Conservation (phyloP, 2,113 vertebrate species). For the Anthoscopus minutus region DNA sequence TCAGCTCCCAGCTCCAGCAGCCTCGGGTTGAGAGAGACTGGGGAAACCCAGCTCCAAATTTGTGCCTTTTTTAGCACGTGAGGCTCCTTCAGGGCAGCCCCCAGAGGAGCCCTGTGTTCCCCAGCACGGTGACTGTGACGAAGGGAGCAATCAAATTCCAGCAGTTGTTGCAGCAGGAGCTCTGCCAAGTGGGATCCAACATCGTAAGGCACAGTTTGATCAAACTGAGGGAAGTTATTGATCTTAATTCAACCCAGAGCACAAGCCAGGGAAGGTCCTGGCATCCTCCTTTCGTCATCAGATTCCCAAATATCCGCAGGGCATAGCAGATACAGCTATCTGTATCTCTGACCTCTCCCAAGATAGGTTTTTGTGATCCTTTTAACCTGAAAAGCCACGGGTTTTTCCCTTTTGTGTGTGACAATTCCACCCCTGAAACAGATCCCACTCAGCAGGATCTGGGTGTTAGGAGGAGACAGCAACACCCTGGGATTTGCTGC, state of each 20-base stretch:
- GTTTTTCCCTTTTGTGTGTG: background rate
- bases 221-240: background rate
- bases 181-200: background rate
- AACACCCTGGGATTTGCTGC: background rate
- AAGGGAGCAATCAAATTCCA: background rate
- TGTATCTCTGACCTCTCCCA: background rate
- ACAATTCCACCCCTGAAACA: background rate
- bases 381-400: background rate
- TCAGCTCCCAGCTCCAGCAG: background rate
- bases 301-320: background rate
- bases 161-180: background rate
- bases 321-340: fast-evolving
- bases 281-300: background rate
- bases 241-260: background rate
- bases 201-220: background rate
- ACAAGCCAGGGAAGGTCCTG: background rate
- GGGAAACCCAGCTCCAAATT: background rate
- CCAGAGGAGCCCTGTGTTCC: background rate
- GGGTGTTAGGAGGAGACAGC: background rate
- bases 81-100: background rate
- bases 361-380: fast-evolving
- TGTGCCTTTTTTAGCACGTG: background rate
- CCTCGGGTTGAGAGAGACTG: background rate
- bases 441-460: background rate
- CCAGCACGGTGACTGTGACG: fast-evolving